Base-by-base conservation (phyloP, 2,797 vertebrate species). In the Poecilia velifera region DNA sequence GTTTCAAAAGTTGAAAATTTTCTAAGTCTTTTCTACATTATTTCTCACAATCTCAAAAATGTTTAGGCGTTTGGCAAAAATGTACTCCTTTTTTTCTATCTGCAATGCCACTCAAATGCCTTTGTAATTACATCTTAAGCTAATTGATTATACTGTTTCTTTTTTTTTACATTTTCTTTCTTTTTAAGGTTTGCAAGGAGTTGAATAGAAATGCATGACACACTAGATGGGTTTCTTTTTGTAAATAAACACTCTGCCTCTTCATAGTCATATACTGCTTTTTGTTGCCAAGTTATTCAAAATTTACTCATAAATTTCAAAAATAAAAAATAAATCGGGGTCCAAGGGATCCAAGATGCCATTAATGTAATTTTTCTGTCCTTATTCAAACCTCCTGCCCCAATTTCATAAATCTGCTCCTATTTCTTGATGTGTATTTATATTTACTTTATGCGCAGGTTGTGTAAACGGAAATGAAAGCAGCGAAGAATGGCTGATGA, bases 401-500 rank as follows among this genome's bases (percentile, higher is more conserved):
- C 13, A 25, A 43, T n/a, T 2, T 6, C 25, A 28, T 43, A 12
- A 12, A 70, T 70, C 9, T 12, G 39, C 1, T 70, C 3, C 39
- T n/a, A 49, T 51, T 20, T 73, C 28, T 34, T 34, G 16, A 6
- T 82, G 74, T 76, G 43, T 79, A 66, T 76, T 43, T 43, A 13
- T 43, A 12, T 70, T n/a, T 20, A 25, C 36, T 71, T 39, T 84
- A 20, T 79, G 39, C 79, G 0, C 71, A 96, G 96, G 96, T 55
- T 96, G 96, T 88, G 92, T 95, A 43, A 72, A 53, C 8, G 79
- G 47, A 31, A 51, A 80, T 3, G 85, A 92, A 70, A 91, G 74
- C 89, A 94, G 86, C 45, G 89, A 93, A 51, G 93, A 95, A 7
- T 96, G 96, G 96, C 49, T 96, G 68, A 82, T 94, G 73, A 96